Evolutionary conservation across 2,113 vertebrate species (phyloP), one percentile per base, ranked within the genome.

Genomic region (Neogobius melanostomus): DNA sequence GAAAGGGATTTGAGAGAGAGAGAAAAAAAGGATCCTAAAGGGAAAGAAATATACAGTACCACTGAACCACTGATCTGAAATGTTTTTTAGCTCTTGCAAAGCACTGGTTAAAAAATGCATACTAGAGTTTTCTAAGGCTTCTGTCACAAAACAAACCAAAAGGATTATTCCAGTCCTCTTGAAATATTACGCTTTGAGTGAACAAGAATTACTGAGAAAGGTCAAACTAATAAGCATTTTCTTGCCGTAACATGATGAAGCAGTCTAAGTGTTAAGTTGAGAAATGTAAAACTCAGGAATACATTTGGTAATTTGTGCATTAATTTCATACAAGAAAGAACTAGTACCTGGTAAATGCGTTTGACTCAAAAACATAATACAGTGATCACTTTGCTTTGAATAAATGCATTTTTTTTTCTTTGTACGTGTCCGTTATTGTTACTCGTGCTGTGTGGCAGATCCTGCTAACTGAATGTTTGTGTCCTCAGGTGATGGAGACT

Each of bases 401-500:
- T 65, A 52, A 68, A 56, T 49, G 46, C 1, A 61, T 36, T 59
- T 75, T 63, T 68, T 64, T 8, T 53, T 82, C 61, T 17, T 17
- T 77, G 45, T 65, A 63, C 62, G 48, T 16, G 8, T 47, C 61
- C 61, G 57, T 76, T 71, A 64, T 36, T 62, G 53, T 77, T 79
- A 82, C 50, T 81, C 76, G 46, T 70, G 76, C 86, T 87, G 71
- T 70, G 75, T 72, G 52, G 6, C 17, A 16, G 43, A 9, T 71
- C 68, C 28, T 21, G 8, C 11, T 79, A 36, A 69, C 46, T 16
- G 3, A 62, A 6, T 66, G 54, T 81, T 80, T 76, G 6, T 84
- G 51, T 81, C 45, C 80, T 77, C 85, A 99, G 98, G 98, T 99
- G 79, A 99, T 99, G 97, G 98, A 99, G 91, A 99, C 98, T 0